Percentiles rank a stretch among this genome's conserved stretches.
phyloP scores from a whole-genome alignment of 2,113 vertebrate species.

The rat (Rattus norvegicus) region GRCr8 NC_086032.1:38497001-38497500 shows the following conservation, averaged over 20 bases:
- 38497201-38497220: background rate
- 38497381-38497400: background rate
- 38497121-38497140: background rate
- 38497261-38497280: background rate
- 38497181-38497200: fast-evolving
- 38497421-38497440: background rate
- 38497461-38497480: background rate
- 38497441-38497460: background rate
- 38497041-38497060: background rate
- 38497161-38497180: background rate
- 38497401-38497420: background rate
- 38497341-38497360: background rate
- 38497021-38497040: background rate
- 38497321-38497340: background rate
- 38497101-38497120: background rate
- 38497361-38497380: background rate
- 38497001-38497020: background rate
- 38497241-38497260: background rate
- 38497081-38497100: background rate
- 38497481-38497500: background rate
- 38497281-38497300: background rate
- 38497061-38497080: background rate
- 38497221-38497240: background rate
- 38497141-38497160: background rate
- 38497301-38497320: background rate